Evolutionary conservation across 2,888 invertebrate genomes (phyloP), one percentile per base, ranked within the genome.

Genomic region (Ectemnius continuus): DNA sequence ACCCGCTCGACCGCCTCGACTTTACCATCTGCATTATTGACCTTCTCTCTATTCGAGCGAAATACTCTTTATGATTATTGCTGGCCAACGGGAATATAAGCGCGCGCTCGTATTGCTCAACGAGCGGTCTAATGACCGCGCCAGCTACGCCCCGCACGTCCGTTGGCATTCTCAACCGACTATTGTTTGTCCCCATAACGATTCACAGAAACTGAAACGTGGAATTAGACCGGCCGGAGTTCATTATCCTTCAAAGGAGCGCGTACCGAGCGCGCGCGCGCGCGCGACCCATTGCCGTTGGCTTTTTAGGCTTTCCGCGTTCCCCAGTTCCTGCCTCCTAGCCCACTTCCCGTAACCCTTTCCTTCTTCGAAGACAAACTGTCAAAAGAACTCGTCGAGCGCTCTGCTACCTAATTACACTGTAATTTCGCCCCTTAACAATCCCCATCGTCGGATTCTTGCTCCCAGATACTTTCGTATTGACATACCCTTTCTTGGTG

Each of bases 131-230:
- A 82, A 82, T 77, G 78, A 73, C 67, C 63, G 61, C 70, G 8
- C 36, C 60, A 70, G 78, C 64, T 78, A 78, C 85, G 82, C 83
- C 84, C 73, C 75, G 59, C 58, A 76, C 76, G 80, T 76, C 79
- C 78, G 76, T 52, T 47, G 65, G 58, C 52, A 52, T 52, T 14
- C 73, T 14, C 76, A 48, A 75, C 76, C 76, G 4, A 70, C 80
- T 74, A 81, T 85, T 85, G 86, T 85, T 84, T 79, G 81, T 73
- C 80, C 78, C 79, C 67, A 80, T 83, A 83, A 85, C 82, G 80
- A 86, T 85, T 84, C 82, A 81, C 84, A 86, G 86, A 86, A 85
- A 86, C 78, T 76, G 79, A 85, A 82, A 82, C 84, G 85, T 84
- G 67, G 78, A 84, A 87, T 87, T 87, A 52, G 16, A 85, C 64